A percentile compares a stretch with the other conserved stretches of the same genome.
These are phyloP conservation scores for Prorops nasuta DNA, from an alignment of 1,140 invertebrate genomes.

Conservation along the genomic window DNA sequence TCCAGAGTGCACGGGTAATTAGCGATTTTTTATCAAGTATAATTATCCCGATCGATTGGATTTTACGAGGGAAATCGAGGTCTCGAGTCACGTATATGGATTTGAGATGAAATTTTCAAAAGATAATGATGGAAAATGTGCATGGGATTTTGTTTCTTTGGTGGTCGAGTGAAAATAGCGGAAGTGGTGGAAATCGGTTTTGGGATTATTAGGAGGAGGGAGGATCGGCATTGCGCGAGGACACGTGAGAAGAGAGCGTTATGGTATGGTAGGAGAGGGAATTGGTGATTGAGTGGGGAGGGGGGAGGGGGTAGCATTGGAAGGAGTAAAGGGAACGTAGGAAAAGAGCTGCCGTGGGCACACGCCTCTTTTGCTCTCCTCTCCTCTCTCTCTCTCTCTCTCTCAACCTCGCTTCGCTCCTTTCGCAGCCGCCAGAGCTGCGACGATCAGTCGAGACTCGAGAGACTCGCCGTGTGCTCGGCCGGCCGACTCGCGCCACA, in stretches of 20 bases:
- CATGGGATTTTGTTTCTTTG: too few relatives aligned
- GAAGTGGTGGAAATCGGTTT: conserved; percentile 4
- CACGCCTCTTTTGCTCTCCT: conserved; percentile 45
- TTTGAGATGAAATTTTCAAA: too few relatives aligned
- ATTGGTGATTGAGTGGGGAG: background rate
- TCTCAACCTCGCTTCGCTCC: background rate
- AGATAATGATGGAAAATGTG: too few relatives aligned
- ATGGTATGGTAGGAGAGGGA: background rate
- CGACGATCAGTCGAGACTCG: conserved; percentile 22
- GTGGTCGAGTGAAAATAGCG: conserved; percentile 4
- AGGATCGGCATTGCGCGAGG: too few relatives aligned
- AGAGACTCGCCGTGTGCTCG: conserved; percentile 21
- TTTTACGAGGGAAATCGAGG: too few relatives aligned
- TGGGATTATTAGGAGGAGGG: conserved; percentile 14
- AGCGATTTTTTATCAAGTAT: too few relatives aligned
- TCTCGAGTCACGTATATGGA: too few relatives aligned
- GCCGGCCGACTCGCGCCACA: too few relatives aligned
- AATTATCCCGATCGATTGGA: too few relatives aligned
- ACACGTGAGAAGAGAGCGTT: background rate
- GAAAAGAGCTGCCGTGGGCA: conserved; percentile 44
- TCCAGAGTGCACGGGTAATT: too few relatives aligned
- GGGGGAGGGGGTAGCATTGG: conserved; percentile 25
- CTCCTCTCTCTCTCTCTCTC: conserved; percentile 20
- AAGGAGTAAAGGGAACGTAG: conserved; percentile 20
- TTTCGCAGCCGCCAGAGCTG: too few relatives aligned